phyloP scores from a whole-genome alignment of 23 tunicate genomes.

The Ciona savignyi region DNA sequence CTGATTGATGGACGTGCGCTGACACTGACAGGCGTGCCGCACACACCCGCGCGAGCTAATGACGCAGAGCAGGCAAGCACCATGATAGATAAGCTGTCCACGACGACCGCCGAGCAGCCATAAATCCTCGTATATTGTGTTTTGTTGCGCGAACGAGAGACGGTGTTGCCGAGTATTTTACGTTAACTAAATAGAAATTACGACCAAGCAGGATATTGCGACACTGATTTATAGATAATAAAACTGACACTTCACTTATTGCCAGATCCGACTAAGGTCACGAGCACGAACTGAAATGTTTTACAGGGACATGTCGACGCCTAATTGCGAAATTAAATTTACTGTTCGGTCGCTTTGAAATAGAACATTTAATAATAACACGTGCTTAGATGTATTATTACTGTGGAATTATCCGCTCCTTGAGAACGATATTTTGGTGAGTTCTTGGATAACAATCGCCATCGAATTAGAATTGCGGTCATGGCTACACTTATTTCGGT shows the following conservation, averaged over 20 bases:
- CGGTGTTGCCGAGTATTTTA: background rate
- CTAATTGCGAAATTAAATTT: background rate
- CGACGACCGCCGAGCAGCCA: background rate
- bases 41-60: background rate
- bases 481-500: too few relatives aligned
- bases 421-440: too few relatives aligned
- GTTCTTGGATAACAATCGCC: too few relatives aligned
- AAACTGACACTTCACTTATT: background rate
- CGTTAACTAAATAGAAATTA: background rate
- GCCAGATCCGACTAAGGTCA: background rate
- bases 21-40: background rate
- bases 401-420: too few relatives aligned
- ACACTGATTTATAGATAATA: background rate
- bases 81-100: slow-evolving; percentile 1
- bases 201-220: background rate
- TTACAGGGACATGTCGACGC: background rate
- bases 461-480: too few relatives aligned
- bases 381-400: background rate
- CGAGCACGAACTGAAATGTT: background rate
- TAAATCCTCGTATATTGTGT: background rate
- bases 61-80: slow-evolving; percentile 2
- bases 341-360: background rate
- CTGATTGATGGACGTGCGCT: slow-evolving; percentile 2
- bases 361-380: background rate
- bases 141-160: background rate